Conservation (phyloP, 2,888 invertebrate genomes). For the Papilio demoleus region DNA sequence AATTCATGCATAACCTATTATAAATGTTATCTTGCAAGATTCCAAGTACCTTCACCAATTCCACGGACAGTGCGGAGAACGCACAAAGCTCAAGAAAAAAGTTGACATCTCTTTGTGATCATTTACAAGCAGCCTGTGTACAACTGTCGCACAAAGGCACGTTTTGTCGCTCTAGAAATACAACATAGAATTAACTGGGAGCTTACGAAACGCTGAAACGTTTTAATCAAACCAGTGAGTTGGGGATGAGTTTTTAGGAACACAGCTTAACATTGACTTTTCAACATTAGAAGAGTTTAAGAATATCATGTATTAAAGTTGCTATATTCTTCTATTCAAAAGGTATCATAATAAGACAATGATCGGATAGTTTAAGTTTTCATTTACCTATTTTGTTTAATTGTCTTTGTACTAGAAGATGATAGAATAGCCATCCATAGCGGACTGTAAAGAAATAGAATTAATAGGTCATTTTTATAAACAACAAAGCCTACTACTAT, state of each 20-base stretch:
- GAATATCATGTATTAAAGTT: neutral
- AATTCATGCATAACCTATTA: no score
- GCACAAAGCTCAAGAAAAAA: conserved; percentile 41
- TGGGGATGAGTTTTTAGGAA: conserved; percentile 44
- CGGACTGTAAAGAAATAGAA: no score
- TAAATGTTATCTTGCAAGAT: no score
- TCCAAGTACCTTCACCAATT: conserved; percentile 25
- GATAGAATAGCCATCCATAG: no score
- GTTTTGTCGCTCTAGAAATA: conserved; percentile 32
- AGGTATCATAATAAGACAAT: no score
- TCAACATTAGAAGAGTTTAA: neutral
- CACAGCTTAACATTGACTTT: neutral
- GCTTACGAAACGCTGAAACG: conserved; percentile 20
- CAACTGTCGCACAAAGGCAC: conserved; percentile 39
- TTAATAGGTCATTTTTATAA: no score
- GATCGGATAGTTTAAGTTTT: no score
- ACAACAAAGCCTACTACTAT: no score
- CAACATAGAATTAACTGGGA: conserved; percentile 23
- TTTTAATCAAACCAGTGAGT: conserved; percentile 23
- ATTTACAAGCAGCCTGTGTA: conserved; percentile 29
- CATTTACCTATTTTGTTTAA: no score
- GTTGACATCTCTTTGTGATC: conserved; percentile 38
- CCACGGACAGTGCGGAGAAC: conserved; percentile 3
- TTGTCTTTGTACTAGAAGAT: no score
- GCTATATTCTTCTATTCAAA: no score